A percentile compares a stretch with the other conserved stretches of the same genome.
Conservation (phyloP, 2,888 invertebrate genomes). For the Diplazon laetatorius region DNA sequence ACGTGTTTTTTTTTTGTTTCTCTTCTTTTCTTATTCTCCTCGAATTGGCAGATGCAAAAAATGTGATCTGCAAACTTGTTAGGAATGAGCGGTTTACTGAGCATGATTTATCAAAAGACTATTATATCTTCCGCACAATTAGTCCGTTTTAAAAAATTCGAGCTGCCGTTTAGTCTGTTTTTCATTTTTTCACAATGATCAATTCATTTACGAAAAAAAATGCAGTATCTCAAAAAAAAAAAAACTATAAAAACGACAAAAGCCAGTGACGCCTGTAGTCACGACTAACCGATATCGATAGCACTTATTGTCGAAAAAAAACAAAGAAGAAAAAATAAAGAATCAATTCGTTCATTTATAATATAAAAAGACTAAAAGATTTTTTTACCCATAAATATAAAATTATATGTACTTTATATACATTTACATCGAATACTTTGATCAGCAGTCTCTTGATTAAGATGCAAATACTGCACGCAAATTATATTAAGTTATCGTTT, state of each 20-base stretch:
- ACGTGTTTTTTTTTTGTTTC: conserved; percentile 24
- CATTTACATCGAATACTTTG: conserved; percentile 77
- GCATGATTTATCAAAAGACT: conserved; percentile 33
- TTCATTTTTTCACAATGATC: conserved; percentile 33
- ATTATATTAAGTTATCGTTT: conserved; percentile 54
- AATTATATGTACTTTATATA: conserved; percentile 79
- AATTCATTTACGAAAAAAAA: conserved; percentile 29
- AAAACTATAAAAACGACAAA: too few species aligned
- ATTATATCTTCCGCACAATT: conserved; percentile 43
- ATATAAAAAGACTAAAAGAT: conserved; percentile 68
- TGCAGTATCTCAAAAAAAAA: conserved; percentile 13
- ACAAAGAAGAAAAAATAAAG: conserved; percentile 30
- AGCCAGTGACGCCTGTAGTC: conserved; percentile 21
- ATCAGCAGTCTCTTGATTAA: conserved; percentile 77
- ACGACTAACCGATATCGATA: conserved; percentile 16
- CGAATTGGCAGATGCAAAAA: conserved; percentile 23
- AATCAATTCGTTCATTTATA: conserved; percentile 45
- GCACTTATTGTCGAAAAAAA: conserved; percentile 31
- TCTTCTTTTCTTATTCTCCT: conserved; percentile 6
- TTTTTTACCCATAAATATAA: conserved; percentile 74
- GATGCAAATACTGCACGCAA: conserved; percentile 75
- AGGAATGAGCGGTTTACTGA: conserved; percentile 20
- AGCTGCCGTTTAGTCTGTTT: conserved; percentile 44
- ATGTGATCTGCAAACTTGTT: conserved; percentile 23
- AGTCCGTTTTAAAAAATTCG: conserved; percentile 40